phyloP scores from a whole-genome alignment of 2,888 invertebrate genomes.

The Griposia aprilina region DNA sequence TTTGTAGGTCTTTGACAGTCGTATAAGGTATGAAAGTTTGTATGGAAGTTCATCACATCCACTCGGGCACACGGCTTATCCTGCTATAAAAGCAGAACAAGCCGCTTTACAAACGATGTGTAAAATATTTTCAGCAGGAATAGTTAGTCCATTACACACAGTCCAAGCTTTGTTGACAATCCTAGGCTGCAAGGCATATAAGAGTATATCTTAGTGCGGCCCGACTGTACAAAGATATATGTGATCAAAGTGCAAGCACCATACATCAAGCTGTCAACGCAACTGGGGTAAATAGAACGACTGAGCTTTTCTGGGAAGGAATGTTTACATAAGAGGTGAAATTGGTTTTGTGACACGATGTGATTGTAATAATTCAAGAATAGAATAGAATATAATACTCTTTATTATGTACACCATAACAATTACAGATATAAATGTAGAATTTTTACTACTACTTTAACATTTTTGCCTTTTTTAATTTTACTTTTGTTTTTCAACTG shows the following conservation, averaged over 20 bases:
- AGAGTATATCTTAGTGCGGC: slow-evolving; percentile 10
- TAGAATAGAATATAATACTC: no score
- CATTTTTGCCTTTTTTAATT: no score
- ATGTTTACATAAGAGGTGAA: slow-evolving; percentile 9
- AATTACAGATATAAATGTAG: no score
- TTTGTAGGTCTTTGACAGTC: no score
- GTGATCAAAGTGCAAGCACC: slow-evolving; percentile 39
- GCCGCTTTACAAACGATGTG: no score
- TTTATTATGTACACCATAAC: no score
- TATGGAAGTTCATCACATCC: no score
- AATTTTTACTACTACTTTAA: no score
- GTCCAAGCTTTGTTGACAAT: slow-evolving; percentile 6
- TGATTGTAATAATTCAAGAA: neutral
- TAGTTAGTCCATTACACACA: neutral
- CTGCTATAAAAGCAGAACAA: no score
- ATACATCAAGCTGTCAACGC: slow-evolving; percentile 37
- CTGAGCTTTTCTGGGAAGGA: neutral
- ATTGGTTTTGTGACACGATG: neutral
- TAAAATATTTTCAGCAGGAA: neutral
- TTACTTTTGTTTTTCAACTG: no score
- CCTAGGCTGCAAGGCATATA: neutral
- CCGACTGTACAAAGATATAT: slow-evolving; percentile 16
- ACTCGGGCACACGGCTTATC: no score
- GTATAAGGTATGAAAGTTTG: no score
- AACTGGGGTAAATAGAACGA: slow-evolving; percentile 17